Base-by-base conservation (phyloP, 2,113 vertebrate species). In the Microcebus tavaratra region DNA sequence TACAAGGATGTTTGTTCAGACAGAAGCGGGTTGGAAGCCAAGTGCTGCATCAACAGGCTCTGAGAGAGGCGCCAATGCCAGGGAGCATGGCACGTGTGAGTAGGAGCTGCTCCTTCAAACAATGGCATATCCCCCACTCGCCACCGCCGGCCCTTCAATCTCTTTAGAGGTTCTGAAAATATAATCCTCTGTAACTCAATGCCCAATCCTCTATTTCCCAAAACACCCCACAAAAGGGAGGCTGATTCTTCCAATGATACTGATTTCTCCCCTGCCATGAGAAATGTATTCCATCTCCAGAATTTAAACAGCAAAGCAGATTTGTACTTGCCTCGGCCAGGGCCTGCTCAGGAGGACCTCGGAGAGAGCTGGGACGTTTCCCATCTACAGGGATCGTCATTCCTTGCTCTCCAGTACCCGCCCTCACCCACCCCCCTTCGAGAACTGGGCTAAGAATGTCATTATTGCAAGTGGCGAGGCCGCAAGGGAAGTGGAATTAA, bases 231-330 rank as follows among this genome's bases (percentile, higher is more conserved):
- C 59, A 73, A 91, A 96, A 96, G 48, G 94, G 67, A 89, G 12
- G 29, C 3, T 11, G 73, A 89, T 96, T 96, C 96, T 96, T 94
- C 86, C 53, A 92, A 55, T 2, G 61, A 96, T 70, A 67, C 42
- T 21, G 78, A 84, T 96, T 94, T 97, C 97, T 91, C 83, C 91
- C 42, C 72, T 76, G 31, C 78, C 55, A 0, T 80, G 59, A 76
- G 96, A 97, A 96, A 90, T 31, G 57, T 34, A 75, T 50, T 92
- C 73, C 39, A 13, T 50, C 82, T 95, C 31, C 25, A 72, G 59
- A 59, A 95, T 88, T 87, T 65, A 97, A 94, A 87, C 8, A 65
- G 88, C 96, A 95, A 92, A 93, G 59, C n/a, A 79, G 96, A 96
- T 80, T 75, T 93, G 80, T 72, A 6, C 82, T 53, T 95, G 93